Percentiles rank a stretch among this genome's conserved stretches.
phyloP scores from a whole-genome alignment of 2,888 invertebrate species.

The Diaprepes abbreviatus region DNA sequence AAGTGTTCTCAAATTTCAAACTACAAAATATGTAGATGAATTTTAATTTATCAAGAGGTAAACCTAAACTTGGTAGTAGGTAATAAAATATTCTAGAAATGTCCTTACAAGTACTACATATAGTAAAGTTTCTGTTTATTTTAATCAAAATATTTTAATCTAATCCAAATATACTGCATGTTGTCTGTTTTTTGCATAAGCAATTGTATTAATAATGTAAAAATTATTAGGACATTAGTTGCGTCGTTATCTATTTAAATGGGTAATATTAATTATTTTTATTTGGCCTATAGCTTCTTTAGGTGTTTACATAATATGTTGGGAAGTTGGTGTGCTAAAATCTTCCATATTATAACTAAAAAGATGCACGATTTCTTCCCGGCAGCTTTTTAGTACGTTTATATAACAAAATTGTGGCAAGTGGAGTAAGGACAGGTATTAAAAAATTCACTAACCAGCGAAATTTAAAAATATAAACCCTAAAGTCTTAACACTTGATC shows the following conservation, averaged over 20 bases:
- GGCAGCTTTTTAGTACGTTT: constrained; percentile 8
- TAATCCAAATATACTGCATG: constrained; percentile 30
- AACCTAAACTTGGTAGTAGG: constrained; percentile 1
- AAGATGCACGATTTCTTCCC: constrained; percentile 10
- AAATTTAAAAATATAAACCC: no score
- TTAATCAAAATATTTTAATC: constrained; percentile 34
- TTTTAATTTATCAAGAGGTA: neutral
- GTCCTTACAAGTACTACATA: neutral
- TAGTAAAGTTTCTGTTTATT: constrained; percentile 7
- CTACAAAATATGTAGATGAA: neutral
- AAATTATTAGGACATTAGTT: constrained; percentile 24
- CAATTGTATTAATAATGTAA: constrained; percentile 29
- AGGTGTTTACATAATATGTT: constrained; percentile 10
- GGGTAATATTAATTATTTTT: constrained; percentile 16
- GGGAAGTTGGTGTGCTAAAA: constrained; percentile 9
- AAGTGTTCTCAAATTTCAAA: constrained; percentile 3
- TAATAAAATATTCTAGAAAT: constrained; percentile 4
- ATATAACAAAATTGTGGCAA: constrained; percentile 6
- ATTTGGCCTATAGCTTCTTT: constrained; percentile 23
- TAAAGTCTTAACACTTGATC: no score
- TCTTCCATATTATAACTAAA: constrained; percentile 25
- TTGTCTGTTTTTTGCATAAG: constrained; percentile 35
- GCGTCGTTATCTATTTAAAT: constrained; percentile 5
- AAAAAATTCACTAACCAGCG: constrained; percentile 10
- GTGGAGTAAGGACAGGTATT: neutral